Conservation (phyloP, 2,113 vertebrate genomes). For the Hipposideros armiger region DNA sequence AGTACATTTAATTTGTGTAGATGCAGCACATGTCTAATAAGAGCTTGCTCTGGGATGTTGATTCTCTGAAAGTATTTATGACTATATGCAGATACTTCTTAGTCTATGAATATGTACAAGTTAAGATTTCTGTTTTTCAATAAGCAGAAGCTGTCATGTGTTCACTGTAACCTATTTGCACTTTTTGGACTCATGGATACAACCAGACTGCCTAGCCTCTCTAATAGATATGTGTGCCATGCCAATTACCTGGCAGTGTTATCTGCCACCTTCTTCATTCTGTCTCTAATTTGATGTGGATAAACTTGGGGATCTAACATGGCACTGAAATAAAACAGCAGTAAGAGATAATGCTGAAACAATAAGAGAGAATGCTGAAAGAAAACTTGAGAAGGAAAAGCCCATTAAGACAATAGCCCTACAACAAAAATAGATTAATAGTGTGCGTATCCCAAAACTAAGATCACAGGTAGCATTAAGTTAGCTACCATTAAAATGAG, state of each 20-base stretch:
- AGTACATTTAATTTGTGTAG: neutral
- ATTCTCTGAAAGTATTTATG: neutral
- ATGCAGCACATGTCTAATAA: neutral
- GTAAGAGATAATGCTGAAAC: neutral
- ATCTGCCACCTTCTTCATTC: neutral
- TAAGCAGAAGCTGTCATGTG: neutral
- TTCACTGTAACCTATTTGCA: neutral
- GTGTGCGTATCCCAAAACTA: neutral
- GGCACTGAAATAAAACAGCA: neutral
- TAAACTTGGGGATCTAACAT: neutral
- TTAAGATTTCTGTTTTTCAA: neutral
- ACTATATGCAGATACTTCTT: neutral
- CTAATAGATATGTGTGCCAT: neutral
- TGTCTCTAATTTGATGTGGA: neutral
- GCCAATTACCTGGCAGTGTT: neutral
- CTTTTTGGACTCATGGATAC: neutral
- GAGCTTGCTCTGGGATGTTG: neutral
- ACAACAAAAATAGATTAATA: neutral
- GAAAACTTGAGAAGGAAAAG: neutral
- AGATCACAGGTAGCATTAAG: neutral
- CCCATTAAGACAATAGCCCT: neutral
- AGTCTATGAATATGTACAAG: neutral
- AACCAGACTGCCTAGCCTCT: neutral
- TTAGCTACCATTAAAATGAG: neutral
- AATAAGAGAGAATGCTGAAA: neutral